These are phyloP conservation scores for Mnemiopsis leidyi DNA, from an alignment of 37 sponge, comb jelly and placozoan genomes.

Conservation along the genomic window DNA sequence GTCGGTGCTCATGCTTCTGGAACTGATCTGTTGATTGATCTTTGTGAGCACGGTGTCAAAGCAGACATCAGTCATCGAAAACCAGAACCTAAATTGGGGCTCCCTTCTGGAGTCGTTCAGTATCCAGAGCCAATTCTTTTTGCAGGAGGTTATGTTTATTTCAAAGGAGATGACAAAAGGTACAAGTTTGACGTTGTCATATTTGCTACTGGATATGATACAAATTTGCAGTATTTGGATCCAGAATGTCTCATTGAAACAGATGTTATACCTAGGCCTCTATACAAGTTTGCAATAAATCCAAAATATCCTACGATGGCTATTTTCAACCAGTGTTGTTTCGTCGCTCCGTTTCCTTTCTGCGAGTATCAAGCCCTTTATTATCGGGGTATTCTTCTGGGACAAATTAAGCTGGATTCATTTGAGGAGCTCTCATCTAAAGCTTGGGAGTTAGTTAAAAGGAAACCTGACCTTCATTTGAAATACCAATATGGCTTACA, in stretches of 20 bases:
- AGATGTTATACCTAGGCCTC: background rate
- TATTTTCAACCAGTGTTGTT: background rate
- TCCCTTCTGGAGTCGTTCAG: background rate
- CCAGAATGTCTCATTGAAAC: background rate
- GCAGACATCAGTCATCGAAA: background rate
- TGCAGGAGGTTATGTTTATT: background rate
- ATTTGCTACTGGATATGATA: conserved; percentile 23
- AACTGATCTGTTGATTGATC: background rate
- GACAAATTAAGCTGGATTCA: background rate
- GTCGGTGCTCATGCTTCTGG: conserved; percentile 24
- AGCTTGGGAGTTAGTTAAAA: background rate
- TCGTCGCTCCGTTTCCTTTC: background rate
- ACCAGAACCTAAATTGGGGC: background rate
- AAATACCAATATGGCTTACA: conserved; percentile 7
- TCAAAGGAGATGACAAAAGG: background rate
- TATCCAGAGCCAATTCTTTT: background rate
- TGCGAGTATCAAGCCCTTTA: conserved; percentile 17
- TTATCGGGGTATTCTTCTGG: background rate
- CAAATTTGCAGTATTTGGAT: background rate
- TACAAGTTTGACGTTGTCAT: conserved; percentile 12
- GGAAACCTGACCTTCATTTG: background rate
- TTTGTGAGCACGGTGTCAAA: background rate
- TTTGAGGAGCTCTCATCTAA: background rate
- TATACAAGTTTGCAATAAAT: background rate
- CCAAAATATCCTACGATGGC: conserved; percentile 1